Evolutionary conservation across 2,113 vertebrate species (phyloP).

Genomic region (Erythrocercus mccallii): DNA sequence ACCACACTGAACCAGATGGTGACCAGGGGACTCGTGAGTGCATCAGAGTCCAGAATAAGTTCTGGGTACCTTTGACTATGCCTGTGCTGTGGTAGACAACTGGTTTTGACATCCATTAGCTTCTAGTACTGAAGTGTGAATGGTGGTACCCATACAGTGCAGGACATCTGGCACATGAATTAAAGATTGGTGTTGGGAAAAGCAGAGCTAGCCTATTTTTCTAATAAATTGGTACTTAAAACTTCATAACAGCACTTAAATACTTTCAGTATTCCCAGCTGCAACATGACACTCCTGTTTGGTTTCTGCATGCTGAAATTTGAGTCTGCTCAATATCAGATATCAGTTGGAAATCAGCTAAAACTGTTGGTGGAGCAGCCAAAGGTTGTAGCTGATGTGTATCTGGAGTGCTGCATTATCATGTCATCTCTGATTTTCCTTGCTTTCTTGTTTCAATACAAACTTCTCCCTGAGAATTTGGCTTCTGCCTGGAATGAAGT

Average conservation of each 20-base stretch:
- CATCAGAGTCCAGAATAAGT: rapidly evolving
- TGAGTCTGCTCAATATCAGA: neutral
- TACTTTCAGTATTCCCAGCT: neutral
- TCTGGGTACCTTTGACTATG: neutral
- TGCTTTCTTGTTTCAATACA: neutral
- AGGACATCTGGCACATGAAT: neutral
- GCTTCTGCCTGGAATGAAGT: neutral
- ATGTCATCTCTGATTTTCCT: neutral
- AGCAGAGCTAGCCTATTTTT: neutral
- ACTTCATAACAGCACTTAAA: neutral
- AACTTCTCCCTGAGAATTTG: neutral
- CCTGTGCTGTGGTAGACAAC: neutral
- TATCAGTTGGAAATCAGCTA: neutral
- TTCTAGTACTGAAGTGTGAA: neutral
- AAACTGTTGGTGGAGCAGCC: rapidly evolving
- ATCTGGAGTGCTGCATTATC: neutral
- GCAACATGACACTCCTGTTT: neutral
- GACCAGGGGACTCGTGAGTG: neutral
- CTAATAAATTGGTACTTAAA: neutral
- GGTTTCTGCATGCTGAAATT: neutral
- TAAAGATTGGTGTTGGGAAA: neutral
- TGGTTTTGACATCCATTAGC: neutral
- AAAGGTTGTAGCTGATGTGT: rapidly evolving
- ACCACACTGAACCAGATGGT: rapidly evolving
- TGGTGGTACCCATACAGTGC: rapidly evolving